Evolutionary conservation across 2,797 vertebrate species (phyloP).

Genomic region (Poeciliopsis gracilis): DNA sequence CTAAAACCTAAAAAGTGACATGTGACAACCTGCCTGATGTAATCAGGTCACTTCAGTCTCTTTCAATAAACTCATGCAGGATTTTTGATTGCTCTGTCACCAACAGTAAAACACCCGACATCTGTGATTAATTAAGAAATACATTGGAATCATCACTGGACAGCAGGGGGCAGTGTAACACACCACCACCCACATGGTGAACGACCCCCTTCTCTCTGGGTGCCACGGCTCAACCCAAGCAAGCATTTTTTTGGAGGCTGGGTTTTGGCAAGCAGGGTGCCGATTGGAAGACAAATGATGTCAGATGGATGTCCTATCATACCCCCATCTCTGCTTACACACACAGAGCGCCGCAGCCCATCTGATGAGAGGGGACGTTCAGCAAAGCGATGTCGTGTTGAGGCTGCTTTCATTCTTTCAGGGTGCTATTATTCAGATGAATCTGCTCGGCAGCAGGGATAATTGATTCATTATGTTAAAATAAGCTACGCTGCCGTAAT

Average conservation of each 20-base stretch:
- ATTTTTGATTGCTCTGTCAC: not conserved
- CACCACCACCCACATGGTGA: not conserved
- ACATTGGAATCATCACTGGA: not conserved
- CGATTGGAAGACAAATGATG: conserved; percentile 62
- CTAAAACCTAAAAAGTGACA: conserved; percentile 28
- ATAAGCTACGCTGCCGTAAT: conserved; percentile 43
- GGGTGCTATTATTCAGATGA: conserved; percentile 56
- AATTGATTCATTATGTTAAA: conserved; percentile 73
- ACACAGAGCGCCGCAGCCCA: conserved; percentile 16
- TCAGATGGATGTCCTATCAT: conserved; percentile 58
- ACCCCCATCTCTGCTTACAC: conserved; percentile 14
- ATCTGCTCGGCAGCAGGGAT: conserved; percentile 37
- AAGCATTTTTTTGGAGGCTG: conserved; percentile 35
- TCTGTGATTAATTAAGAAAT: not conserved
- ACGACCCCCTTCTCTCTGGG: not conserved
- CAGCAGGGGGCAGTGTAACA: conserved; percentile 52
- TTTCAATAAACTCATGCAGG: not conserved
- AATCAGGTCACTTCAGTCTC: conserved; percentile 3
- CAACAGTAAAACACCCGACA: not conserved
- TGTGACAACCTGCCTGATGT: conserved; percentile 11
- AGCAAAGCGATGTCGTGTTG: conserved; percentile 12
- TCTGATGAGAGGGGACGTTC: conserved; percentile 30
- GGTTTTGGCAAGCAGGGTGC: conserved; percentile 48
- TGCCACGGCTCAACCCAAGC: conserved; percentile 15
- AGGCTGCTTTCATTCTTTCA: not conserved